A percentile compares a stretch with the other conserved stretches of the same genome.
Evolutionary conservation across 2,888 invertebrate genomes (phyloP).

Genomic region (Chrysopilus asiliformis): DNA sequence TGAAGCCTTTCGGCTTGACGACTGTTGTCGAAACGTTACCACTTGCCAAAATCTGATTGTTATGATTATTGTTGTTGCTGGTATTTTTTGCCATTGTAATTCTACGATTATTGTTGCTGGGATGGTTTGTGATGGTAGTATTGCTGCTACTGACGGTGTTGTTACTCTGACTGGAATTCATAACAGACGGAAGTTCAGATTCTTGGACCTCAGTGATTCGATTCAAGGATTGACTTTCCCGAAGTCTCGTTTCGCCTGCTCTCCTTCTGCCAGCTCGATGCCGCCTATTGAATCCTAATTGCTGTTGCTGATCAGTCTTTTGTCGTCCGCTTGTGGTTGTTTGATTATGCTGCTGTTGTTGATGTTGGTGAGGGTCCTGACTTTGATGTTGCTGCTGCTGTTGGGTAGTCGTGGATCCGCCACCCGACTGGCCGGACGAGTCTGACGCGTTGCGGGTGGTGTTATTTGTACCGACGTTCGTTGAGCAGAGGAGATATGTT

Average conservation of each 20-base stretch:
- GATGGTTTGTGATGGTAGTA: conserved; percentile 19
- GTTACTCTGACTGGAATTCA: conserved; percentile 5
- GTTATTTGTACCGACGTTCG: conserved; percentile 10
- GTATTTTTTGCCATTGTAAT: neutral
- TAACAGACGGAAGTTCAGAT: conserved; percentile 36
- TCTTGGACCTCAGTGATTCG: conserved; percentile 78
- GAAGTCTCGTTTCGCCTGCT: conserved; percentile 49
- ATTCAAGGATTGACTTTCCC: conserved; percentile 74
- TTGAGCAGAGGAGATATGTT: conserved; percentile 7
- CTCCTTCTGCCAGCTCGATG: conserved; percentile 43
- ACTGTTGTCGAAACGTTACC: neutral
- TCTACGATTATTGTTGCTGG: too few relatives aligned
- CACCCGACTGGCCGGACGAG: conserved; percentile 8
- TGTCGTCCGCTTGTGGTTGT: conserved; percentile 12
- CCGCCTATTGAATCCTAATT: conserved; percentile 33
- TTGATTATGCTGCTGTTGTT: conserved; percentile 13
- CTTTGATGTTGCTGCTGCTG: conserved; percentile 8
- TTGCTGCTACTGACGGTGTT: conserved; percentile 2
- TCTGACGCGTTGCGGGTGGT: neutral
- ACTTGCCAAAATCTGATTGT: neutral
- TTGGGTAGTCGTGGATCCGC: too few relatives aligned
- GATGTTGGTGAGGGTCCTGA: conserved; percentile 4
- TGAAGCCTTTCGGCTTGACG: conserved; percentile 17
- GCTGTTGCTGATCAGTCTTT: conserved; percentile 15
- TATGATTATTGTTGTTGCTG: too few relatives aligned